phyloP scores from a whole-genome alignment of 2,113 vertebrate genomes.

The Leptocoma aspasia region DNA sequence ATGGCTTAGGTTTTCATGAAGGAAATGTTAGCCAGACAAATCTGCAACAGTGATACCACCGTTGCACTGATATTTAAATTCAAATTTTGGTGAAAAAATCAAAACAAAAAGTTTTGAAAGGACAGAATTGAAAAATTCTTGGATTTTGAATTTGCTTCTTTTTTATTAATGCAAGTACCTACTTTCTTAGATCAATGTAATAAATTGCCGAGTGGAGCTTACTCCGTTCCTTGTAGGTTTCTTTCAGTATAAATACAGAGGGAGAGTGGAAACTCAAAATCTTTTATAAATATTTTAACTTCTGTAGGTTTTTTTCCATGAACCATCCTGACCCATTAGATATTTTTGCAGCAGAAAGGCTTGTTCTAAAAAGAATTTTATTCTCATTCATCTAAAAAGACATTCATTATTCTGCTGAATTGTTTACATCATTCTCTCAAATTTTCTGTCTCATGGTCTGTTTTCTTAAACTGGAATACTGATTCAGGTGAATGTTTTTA shows the following conservation, averaged over 20 bases:
- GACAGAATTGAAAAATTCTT: neutral
- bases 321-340: neutral
- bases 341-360: neutral
- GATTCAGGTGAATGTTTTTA: neutral
- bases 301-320: neutral
- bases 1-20: neutral
- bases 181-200: neutral
- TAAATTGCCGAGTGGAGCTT: neutral
- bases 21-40: neutral
- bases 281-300: neutral
- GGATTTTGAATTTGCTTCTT: neutral
- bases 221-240: neutral
- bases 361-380: constrained; percentile 19
- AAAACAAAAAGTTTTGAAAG: neutral
- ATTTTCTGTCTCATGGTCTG: neutral
- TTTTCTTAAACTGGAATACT: neutral
- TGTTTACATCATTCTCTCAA: neutral
- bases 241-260: neutral
- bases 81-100: neutral
- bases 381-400: neutral
- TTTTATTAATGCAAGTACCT: neutral
- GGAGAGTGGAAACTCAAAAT: neutral
- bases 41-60: neutral
- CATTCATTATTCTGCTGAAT: neutral
- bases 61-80: neutral